Evolutionary conservation across 2,113 vertebrate species (phyloP), one percentile per base, ranked within the genome.

Genomic region (Coregonus clupeaformis): DNA sequence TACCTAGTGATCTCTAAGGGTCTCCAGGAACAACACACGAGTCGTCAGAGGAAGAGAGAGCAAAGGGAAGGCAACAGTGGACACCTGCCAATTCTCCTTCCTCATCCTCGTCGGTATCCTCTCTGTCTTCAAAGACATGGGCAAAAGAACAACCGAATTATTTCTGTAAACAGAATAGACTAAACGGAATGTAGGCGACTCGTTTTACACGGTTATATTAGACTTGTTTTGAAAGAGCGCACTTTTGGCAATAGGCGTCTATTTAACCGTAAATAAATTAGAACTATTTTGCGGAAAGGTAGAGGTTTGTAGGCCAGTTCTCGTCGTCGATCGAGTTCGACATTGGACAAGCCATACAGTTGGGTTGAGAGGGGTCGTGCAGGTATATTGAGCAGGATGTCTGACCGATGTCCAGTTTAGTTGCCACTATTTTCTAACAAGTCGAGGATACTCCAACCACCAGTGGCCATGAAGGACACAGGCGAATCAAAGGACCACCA

Each of bases 401-500:
- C 79, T 13, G 32, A 42, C 73, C 81, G 32, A 42, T 70, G 76
- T 75, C 71, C 76, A 63, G 60, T 71, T 75, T 77, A 76, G 72
- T 18, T 30, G 30, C 4, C 45, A 42, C 9, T 42, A 3, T 16
- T 59, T 29, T 24, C 63, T 20, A 63, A 20, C 49, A 45, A 73
- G 74, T 29, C 20, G 65, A 57, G 42, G 25, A 29, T 16, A 30
- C 36, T 11, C n/a, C 32, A 63, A 71, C 45, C 22, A n/a, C 32
- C 32, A 68, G 79, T 64, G 74, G 87, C 75, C 86, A 88, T 90
- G 92, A 94, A 89, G 90, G 92, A 91, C 84, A 91, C 88, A 1
- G 91, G 85, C 16, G 93, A 93, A 18, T 91, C 92, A 0, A 93
- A 94, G 78, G 94, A 95, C 78, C 94, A 94, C 3, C 94, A 94